A percentile compares a stretch with the other conserved stretches of the same genome.
These are phyloP conservation scores for Clitarchus hookeri DNA, from an alignment of 2,888 invertebrate species.

Conservation along the genomic window DNA sequence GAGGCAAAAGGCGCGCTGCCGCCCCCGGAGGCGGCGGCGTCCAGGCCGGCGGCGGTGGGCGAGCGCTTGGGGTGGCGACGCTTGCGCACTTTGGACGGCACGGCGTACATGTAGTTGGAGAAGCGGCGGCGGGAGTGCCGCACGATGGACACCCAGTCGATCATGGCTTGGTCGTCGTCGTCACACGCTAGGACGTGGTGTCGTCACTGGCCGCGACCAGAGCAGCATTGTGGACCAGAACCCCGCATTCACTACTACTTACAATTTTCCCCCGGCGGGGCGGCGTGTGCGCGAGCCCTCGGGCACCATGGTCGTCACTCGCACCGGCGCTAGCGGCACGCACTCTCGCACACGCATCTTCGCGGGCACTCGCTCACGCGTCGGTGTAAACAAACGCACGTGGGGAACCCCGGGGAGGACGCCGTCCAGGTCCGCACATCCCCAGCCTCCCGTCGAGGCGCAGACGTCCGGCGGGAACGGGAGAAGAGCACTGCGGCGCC, in stretches of 20 bases:
- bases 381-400: too few relatives aligned
- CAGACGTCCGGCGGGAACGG: background rate
- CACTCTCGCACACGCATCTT: background rate
- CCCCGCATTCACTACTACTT: background rate
- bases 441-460: conserved; percentile 17
- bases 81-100: conserved; percentile 67
- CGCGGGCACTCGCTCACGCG: background rate
- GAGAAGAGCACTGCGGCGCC: background rate
- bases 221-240: background rate
- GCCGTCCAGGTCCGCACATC: conserved; percentile 29
- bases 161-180: conserved; percentile 57
- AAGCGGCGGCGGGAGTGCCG: conserved; percentile 72
- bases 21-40: conserved; percentile 21
- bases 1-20: conserved; percentile 46
- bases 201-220: background rate
- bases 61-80: conserved; percentile 56
- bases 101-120: conserved; percentile 70
- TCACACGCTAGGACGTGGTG: background rate
- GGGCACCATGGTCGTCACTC: background rate
- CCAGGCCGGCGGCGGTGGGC: conserved; percentile 34
- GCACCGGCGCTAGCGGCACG: background rate
- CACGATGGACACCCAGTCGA: conserved; percentile 78
- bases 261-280: background rate
- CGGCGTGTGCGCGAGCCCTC: background rate
- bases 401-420: background rate